Evolutionary conservation across 2,888 invertebrate species (phyloP), one percentile per base, ranked within the genome.

Genomic region (Acanthoscelides obtectus): DNA sequence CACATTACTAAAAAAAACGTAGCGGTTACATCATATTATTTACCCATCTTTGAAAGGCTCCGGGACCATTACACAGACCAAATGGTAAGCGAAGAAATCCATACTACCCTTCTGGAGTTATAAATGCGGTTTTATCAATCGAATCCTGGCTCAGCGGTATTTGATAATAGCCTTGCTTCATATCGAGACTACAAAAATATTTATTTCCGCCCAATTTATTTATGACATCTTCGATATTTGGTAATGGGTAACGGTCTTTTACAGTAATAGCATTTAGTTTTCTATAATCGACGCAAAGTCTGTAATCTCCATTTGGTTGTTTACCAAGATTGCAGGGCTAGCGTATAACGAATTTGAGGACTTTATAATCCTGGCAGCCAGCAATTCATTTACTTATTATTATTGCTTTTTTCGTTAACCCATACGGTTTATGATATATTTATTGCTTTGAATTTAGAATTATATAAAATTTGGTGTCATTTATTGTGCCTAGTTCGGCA

Each of bases 31-130:
- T 20, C 8, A 68, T 6, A 25, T 22, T 20, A 4, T 22, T 68
- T 68, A 68, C 12, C n/a, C 19, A 17, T 22, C 68, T 68, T 19
- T 19, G 22, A 22, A 68, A 68, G 22, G 27, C n/a, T 21, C 12
- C 76, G 1, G 81, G 81, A 0, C 81, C 81, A 68, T 82, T 82
- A 1, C 77, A 68, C 5, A 83, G 73, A 2, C 83, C 83, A 71
- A 83, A 84, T 4, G 79, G 79, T 82, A 78, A 0, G 20, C 77
- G 69, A 2, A 75, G 69, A 69, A 79, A 82, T 75, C 84, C 79
- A 68, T 77, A 84, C 3, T 81, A 73, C 5, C 81, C 68, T 1
- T 68, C 68, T 19, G 19, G 68, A 1, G 68, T 68, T 22, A 22
- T n/a, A 25, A 68, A 68, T 12, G 68, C 68, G 1, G 68, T 68